Evolutionary conservation across 2,113 vertebrate genomes (phyloP), one percentile per base, ranked within the genome.

Genomic region (Taurulus bubalis): DNA sequence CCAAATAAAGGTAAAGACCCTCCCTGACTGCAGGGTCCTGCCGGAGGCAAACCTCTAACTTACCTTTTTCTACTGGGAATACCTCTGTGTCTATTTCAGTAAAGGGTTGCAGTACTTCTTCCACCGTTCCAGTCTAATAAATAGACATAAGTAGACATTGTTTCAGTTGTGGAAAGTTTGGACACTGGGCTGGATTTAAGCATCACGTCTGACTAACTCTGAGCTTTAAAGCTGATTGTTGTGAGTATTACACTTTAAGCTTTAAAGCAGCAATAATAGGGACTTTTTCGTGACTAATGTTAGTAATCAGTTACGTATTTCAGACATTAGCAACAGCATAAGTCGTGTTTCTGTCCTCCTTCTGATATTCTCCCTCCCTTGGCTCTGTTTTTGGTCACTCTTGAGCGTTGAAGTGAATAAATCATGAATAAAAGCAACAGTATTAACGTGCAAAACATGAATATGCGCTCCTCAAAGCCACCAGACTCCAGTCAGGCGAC

Each of bases 381-480:
- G 24, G n/a, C 63, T 65, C 36, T 9, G 36, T 65, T 40, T 64
- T 65, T 65, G 36, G 63, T 65, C 30, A 22, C 32, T 32, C 59
- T 20, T 32, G 3, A 8, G 16, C 0, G 20, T 26, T 24, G n/a
- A 11, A 24, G 51, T n/a, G 10, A 55, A 55, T 55, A 55, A 4
- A 55, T 55, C n/a, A 24, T 24, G 1, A 55, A 55, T 55, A 55
- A 4, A 24, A 24, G 22, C 51, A 55, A 55, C n/a, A 26, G 22
- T 24, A 24, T 24, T 55, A 55, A 12, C n/a, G n/a, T 14, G 10
- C 11, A 26, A 55, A 24, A 26, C 53, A 10, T 12, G 24, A 24
- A 55, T 8, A 4, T 12, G 51, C 51, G 24, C n/a, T 55, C 51
- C 53, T 55, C n/a, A 26, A 55, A 55, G 18, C 4, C n/a, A 56